Evolutionary conservation across 2,113 vertebrate species (phyloP), one percentile per base, ranked within the genome.

Genomic region (Jacana jacana): DNA sequence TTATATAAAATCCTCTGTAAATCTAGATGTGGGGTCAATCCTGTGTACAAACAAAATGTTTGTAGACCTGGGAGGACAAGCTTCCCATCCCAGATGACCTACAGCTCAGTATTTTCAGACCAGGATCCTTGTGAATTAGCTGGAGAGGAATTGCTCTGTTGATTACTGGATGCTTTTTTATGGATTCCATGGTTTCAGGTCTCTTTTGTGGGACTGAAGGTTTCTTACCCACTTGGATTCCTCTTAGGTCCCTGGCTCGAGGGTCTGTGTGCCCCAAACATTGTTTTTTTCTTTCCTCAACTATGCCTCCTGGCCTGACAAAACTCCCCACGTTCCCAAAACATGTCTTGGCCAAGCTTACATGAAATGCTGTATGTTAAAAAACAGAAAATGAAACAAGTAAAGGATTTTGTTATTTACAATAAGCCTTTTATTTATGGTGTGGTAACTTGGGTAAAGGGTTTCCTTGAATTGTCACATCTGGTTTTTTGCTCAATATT

Each of bases 131-230:
- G 30, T 33, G 37, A 25, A 7, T 75, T 68, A 60, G 1, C 1
- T 28, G 31, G 20, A 39, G 55, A 44, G 35, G 33, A 73, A 1
- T 6, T 52, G 66, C 44, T 48, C 52, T 63, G 19, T 16, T 69
- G 63, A 22, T 51, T 49, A 18, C 49, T 51, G 66, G 31, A 5
- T 52, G 35, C 37, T 72, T 37, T 54, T 54, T 76, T 64, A 33
- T 2, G 14, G 28, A 4, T 73, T 73, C 19, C 0, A 3, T 3
- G 1, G 2, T 40, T 71, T 75, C 35, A 64, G 20, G 7, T 76
- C 40, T 69, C 2, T 51, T 69, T 73, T 40, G n/a, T 37, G 33
- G 35, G 10, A 35, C 63, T 31, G 31, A 19, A 58, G 16, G 17
- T 35, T 72, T 46, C 40, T 33, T 14, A 18, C 20, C 39, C 24